Evolutionary conservation across 2,888 invertebrate genomes (phyloP).

Genomic region (Ornithoptera priamus): DNA sequence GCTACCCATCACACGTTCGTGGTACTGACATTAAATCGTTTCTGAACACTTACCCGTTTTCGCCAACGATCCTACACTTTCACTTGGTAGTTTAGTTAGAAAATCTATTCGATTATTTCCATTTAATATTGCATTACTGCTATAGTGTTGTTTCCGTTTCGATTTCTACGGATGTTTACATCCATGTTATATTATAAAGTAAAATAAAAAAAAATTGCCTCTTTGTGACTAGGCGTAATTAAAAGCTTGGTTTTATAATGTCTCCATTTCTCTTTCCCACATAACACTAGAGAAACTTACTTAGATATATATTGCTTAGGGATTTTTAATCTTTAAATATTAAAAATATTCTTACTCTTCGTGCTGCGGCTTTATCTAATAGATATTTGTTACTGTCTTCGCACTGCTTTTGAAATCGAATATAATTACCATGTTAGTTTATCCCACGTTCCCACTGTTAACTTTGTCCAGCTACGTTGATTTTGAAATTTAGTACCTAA

Average conservation of each 20-base stretch:
- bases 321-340: too few species aligned
- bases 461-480: slow-evolving; percentile 25
- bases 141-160: slow-evolving; percentile 11
- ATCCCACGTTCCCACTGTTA: slow-evolving; percentile 39
- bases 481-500: slow-evolving; percentile 31
- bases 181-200: not conserved
- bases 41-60: slow-evolving; percentile 45
- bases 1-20: slow-evolving; percentile 46
- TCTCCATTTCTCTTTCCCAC: not conserved
- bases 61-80: slow-evolving; percentile 51
- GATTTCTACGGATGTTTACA: slow-evolving; percentile 4
- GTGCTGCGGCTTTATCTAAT: slow-evolving; percentile 44
- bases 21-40: slow-evolving; percentile 37
- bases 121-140: slow-evolving; percentile 21
- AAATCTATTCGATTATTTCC: slow-evolving; percentile 31
- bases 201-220: not conserved
- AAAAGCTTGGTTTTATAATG: not conserved
- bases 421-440: slow-evolving; percentile 46
- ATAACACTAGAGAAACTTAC: too few species aligned
- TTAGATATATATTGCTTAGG: too few species aligned
- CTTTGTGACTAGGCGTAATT: not conserved
- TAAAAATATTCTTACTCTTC: slow-evolving; percentile 37
- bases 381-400: slow-evolving; percentile 47
- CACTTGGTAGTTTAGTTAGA: slow-evolving; percentile 38
- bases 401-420: slow-evolving; percentile 44